phyloP scores from a whole-genome alignment of 2,113 vertebrate genomes.

The Dunckerocampus dactyliophorus region DNA sequence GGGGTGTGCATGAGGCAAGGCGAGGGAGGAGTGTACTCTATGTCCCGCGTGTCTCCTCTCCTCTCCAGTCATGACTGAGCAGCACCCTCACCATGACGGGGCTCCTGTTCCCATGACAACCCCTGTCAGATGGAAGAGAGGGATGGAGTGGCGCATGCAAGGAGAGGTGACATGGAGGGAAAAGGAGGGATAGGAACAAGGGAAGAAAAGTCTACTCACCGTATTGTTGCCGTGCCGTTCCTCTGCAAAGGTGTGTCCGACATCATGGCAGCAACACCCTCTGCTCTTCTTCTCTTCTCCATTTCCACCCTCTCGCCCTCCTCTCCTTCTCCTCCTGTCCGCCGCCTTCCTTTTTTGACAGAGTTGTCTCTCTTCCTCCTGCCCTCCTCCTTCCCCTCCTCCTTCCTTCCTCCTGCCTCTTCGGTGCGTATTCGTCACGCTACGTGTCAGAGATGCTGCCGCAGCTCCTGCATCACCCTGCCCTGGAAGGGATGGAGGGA shows the following conservation, averaged over 20 bases:
- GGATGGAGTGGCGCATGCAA: slow-evolving; percentile 21
- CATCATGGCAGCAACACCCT: slow-evolving; percentile 54
- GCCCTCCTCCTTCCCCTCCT: slow-evolving; percentile 10
- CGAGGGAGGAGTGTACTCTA: slow-evolving; percentile 51
- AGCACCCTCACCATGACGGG: slow-evolving; percentile 64
- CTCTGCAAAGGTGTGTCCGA: slow-evolving; percentile 66
- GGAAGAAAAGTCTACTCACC: slow-evolving; percentile 52
- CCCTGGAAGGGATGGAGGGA: slow-evolving; percentile 41
- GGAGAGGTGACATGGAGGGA: slow-evolving; percentile 23
- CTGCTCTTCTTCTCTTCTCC: slow-evolving; percentile 8
- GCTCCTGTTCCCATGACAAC: slow-evolving; percentile 68
- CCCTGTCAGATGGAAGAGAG: slow-evolving; percentile 57
- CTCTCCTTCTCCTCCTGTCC: slow-evolving; percentile 18
- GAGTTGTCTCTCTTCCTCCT: slow-evolving; percentile 23
- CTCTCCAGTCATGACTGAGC: slow-evolving; percentile 68
- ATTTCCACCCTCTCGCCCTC: slow-evolving; percentile 14
- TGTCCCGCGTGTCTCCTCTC: slow-evolving; percentile 50
- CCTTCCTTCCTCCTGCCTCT: slow-evolving; percentile 38
- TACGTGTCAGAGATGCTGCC: slow-evolving; percentile 48
- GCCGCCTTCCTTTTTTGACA: slow-evolving; percentile 26
- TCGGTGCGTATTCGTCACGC: slow-evolving; percentile 24
- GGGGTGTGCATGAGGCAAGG: slow-evolving; percentile 11
- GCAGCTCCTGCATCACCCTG: slow-evolving; percentile 30
- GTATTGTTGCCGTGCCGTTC: slow-evolving; percentile 52
- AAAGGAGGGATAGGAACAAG: slow-evolving; percentile 13